Percentiles rank a stretch among this genome's conserved stretches.
Conservation (phyloP, 2,113 vertebrate species). For the Mormyrus lacerda region DNA sequence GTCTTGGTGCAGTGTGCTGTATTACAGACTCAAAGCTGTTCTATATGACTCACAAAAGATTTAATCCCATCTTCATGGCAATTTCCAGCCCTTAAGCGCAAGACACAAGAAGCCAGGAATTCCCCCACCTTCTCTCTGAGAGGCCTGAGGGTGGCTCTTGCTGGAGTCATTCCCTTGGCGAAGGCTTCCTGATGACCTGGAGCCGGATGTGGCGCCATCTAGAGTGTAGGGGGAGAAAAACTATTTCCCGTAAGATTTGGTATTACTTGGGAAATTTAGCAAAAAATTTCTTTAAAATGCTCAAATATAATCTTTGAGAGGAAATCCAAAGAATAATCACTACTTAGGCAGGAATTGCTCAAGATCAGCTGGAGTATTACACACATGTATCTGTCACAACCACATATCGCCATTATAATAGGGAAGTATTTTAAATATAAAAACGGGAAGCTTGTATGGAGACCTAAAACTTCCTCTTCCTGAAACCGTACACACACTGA, state of each 20-base stretch:
- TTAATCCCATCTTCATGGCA: neutral
- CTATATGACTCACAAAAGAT: neutral
- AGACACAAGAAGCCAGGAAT: neutral
- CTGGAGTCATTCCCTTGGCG: conserved; percentile 76
- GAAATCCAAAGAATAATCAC: neutral
- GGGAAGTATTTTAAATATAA: neutral
- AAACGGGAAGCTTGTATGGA: neutral
- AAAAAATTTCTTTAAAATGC: neutral
- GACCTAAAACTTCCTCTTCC: neutral
- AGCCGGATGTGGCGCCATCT: conserved; percentile 39
- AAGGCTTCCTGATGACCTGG: conserved; percentile 67
- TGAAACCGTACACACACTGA: neutral
- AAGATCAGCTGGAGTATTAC: neutral
- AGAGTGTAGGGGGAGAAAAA: neutral
- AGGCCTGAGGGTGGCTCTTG: conserved; percentile 66
- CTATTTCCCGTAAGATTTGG: neutral
- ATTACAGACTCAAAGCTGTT: neutral
- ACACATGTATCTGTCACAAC: neutral
- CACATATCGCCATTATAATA: neutral
- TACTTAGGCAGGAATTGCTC: neutral
- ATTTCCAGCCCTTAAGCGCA: neutral
- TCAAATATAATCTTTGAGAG: neutral
- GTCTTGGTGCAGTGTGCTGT: neutral
- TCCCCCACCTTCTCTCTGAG: conserved; percentile 76
- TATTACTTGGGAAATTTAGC: neutral